phyloP scores from a whole-genome alignment of 2,797 vertebrate species.

The Dromococcyx pavoninus region DNA sequence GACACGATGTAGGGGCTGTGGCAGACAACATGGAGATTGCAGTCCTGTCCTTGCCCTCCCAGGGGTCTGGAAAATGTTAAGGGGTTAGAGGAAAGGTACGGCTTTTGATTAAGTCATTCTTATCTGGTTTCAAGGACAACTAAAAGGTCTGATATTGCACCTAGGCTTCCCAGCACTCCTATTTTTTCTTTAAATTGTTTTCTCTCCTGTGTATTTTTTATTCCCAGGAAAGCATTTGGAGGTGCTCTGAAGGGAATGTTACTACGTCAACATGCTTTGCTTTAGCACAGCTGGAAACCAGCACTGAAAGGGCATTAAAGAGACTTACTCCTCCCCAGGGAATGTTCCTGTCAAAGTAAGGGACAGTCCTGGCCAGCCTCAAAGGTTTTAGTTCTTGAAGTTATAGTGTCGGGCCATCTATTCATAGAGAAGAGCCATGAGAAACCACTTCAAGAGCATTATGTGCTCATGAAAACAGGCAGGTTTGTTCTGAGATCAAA shows the following conservation, averaged over 20 bases:
- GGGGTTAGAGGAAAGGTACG: neutral
- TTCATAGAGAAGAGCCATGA: neutral
- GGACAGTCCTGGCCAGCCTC: neutral
- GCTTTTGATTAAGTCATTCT: neutral
- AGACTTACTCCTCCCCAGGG: neutral
- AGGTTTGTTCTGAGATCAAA: neutral
- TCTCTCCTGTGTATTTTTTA: neutral
- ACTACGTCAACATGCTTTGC: neutral
- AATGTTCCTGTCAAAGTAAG: neutral
- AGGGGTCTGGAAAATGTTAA: neutral
- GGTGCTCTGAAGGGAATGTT: neutral
- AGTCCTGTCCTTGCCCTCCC: neutral
- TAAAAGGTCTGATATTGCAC: neutral
- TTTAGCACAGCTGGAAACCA: fast-evolving
- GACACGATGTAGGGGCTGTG: neutral
- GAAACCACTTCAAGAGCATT: neutral
- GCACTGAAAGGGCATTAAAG: neutral
- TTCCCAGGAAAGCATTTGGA: neutral
- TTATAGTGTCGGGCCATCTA: fast-evolving
- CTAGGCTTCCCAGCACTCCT: neutral
- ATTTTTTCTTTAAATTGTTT: neutral
- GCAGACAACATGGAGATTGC: neutral
- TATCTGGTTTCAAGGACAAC: neutral
- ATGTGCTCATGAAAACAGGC: neutral
- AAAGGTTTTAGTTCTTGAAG: neutral